phyloP scores from a whole-genome alignment of 2,113 vertebrate species.

The Elgaria multicarinata region DNA sequence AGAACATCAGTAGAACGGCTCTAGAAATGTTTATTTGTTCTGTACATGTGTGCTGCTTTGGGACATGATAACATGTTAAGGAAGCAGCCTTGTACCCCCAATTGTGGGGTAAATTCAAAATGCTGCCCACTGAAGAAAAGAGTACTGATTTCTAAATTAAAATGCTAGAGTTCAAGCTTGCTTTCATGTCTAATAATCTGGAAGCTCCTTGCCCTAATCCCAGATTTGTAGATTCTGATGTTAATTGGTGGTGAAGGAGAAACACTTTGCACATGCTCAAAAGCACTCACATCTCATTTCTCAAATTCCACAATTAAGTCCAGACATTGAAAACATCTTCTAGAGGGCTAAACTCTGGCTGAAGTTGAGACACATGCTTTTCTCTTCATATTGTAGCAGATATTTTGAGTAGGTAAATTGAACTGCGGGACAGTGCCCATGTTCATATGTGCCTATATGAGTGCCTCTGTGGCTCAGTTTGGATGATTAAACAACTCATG shows the following conservation, averaged over 20 bases:
- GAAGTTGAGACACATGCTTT: background rate
- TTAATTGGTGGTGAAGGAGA: background rate
- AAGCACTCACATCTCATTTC: background rate
- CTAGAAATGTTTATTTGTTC: background rate
- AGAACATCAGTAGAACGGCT: slow-evolving; percentile 40
- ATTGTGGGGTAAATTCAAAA: background rate
- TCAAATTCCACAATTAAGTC: background rate
- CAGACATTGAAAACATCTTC: background rate
- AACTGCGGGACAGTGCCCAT: background rate
- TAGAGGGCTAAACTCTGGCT: background rate
- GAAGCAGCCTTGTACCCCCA: background rate
- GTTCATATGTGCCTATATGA: background rate
- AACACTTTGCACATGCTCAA: background rate
- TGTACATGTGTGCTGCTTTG: background rate
- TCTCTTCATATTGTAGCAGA: background rate
- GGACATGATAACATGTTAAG: background rate
- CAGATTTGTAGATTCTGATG: background rate
- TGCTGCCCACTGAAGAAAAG: background rate
- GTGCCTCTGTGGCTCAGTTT: no score
- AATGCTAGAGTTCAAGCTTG: background rate
- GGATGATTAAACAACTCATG: no score
- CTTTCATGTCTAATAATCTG: background rate
- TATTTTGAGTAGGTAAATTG: background rate
- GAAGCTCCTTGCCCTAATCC: background rate
- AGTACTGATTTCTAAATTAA: background rate